Evolutionary conservation across 2,797 vertebrate genomes (phyloP).

Genomic region (Saxicola maurus): DNA sequence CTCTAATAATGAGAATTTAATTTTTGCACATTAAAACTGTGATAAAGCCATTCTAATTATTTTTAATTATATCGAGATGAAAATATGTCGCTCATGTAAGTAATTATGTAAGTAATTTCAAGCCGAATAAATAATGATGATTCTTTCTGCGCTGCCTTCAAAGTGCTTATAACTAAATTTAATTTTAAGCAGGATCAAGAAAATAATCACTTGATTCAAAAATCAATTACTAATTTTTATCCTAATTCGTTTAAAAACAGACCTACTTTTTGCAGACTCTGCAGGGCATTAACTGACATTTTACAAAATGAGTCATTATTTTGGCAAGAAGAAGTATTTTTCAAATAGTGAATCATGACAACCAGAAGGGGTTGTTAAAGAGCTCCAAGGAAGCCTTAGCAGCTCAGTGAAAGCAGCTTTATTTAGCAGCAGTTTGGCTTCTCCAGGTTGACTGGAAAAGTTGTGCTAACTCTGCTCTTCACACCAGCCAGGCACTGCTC

Average conservation of each 20-base stretch:
- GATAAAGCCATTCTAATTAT: conserved; percentile 39
- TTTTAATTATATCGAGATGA: conserved; percentile 47
- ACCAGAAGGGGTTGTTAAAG: neutral
- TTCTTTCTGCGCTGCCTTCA: conserved; percentile 7
- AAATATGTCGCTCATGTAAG: conserved; percentile 15
- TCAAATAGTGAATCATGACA: neutral
- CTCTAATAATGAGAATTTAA: neutral
- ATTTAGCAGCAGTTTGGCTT: neutral
- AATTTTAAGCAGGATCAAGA: conserved; percentile 53
- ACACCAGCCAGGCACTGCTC: neutral
- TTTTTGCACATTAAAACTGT: conserved; percentile 26
- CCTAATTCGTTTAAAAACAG: conserved; percentile 32
- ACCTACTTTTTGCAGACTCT: neutral
- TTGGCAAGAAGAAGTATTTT: neutral
- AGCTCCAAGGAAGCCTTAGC: neutral
- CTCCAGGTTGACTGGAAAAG: neutral
- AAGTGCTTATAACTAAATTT: conserved; percentile 38
- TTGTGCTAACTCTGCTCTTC: neutral
- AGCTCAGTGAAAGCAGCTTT: neutral
- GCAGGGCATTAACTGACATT: conserved; percentile 26
- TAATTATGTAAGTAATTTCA: conserved; percentile 44
- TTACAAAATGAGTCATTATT: neutral
- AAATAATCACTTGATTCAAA: conserved; percentile 45
- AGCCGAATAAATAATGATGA: conserved; percentile 58
- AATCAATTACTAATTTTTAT: conserved; percentile 43